Evolutionary conservation across 2,888 invertebrate genomes (phyloP), one percentile per base, ranked within the genome.

Genomic region (Phyllotreta striolata): DNA sequence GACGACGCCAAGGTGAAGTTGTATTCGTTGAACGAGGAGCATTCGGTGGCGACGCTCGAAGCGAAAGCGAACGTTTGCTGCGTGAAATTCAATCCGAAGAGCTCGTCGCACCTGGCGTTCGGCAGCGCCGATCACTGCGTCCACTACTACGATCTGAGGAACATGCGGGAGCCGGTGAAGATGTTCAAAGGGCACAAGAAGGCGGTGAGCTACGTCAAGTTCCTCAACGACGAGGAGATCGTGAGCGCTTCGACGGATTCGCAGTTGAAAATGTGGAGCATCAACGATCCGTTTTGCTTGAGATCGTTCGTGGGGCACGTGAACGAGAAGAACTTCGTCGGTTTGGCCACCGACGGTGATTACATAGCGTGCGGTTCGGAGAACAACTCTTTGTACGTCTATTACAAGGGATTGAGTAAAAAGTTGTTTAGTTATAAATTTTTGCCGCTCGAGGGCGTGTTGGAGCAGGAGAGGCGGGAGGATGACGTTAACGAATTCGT

Each of bases 121-220:
- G 96, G 96, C 9, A 95, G 95, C n/a, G 96, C 97, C 24, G 96
- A 97, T 83, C 96, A 96, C 81, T 95, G 94, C 84, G 95, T 97
- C 57, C 95, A 97, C 81, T 96, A 96, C 79, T 97, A 96, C 81
- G 97, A 97, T 83, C 85, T 97, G 70, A 85, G 96, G 40, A 90
- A 93, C 71, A 89, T 92, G 77, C 88, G 91, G 63, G 89, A 91
- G 68, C 90, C 96, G 0, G 84, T 96, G 12, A 88, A 89, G 62
- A 86, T 95, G 8, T 93, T 96, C 79, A 89, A 91, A 73, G 77
- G 96, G 39, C 96, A 97, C 79, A 87, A 91, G 67, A 96, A 96
- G 80, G 96, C 96, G 0, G 96, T 96, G 0, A 96, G 95, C 0
- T 96, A 96, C 82, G 95, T 96, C 0, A 93, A 95, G 81, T 96